These are phyloP conservation scores for Pemphredon lugubris DNA, from an alignment of 2,888 invertebrate genomes.

Conservation along the genomic window DNA sequence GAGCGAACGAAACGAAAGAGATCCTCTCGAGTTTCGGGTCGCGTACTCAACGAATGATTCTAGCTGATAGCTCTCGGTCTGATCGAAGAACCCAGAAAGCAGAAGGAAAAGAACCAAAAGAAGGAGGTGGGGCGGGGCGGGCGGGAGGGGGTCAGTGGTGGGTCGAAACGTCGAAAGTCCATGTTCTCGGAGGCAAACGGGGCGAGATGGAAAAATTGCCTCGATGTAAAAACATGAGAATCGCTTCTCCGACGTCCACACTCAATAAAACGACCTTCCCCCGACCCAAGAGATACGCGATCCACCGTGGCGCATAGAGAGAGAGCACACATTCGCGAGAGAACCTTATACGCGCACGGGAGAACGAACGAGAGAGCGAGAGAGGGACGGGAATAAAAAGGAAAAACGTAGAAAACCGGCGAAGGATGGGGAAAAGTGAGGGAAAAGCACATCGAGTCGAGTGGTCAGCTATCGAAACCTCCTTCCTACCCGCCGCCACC, in stretches of 20 bases:
- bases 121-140: conserved; percentile 17
- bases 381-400: conserved; percentile 6
- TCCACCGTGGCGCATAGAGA: conserved; percentile 55
- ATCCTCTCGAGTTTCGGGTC: conserved; percentile 63
- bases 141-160: too few relatives aligned
- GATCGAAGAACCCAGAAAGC: conserved; percentile 28
- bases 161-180: conserved; percentile 68
- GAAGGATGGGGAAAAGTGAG: conserved; percentile 22
- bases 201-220: conserved; percentile 81
- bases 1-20: conserved; percentile 9
- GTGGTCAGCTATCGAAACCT: conserved; percentile 79
- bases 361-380: conserved; percentile 16
- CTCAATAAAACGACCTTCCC: conserved; percentile 80
- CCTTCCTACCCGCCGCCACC: conserved; percentile 54
- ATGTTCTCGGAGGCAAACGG: conserved; percentile 75
- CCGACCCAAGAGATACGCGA: conserved; percentile 66
- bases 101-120: conserved; percentile 19
- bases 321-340: conserved; percentile 13
- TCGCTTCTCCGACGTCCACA: conserved; percentile 75
- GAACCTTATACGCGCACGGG: too few relatives aligned
- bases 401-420: conserved; percentile 31
- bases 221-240: conserved; percentile 81
- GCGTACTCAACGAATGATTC: conserved; percentile 62
- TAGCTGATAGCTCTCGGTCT: conserved; percentile 24
- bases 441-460: conserved; percentile 67